These are phyloP conservation scores for Smutsia gigantea DNA, from an alignment of 2,797 vertebrate genomes.

Conservation along the genomic window DNA sequence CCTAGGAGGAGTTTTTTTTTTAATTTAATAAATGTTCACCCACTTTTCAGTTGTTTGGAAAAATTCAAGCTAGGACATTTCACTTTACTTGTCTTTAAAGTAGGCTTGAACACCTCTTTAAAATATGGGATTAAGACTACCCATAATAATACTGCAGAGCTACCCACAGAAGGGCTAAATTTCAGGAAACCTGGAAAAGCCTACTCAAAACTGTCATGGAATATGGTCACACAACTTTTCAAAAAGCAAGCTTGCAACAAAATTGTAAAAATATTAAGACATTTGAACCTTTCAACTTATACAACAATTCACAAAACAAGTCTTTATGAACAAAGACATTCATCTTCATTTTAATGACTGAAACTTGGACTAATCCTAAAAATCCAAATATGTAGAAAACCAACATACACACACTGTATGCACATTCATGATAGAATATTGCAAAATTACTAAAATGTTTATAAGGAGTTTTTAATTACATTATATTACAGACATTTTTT, in stretches of 20 bases:
- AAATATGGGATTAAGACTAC: not conserved
- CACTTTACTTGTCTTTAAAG: slow-evolving; percentile 1
- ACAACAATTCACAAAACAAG: not conserved
- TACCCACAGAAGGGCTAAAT: not conserved
- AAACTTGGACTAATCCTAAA: slow-evolving; percentile 13
- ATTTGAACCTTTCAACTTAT: not conserved
- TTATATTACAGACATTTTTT: not conserved
- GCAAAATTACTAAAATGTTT: not conserved
- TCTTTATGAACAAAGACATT: not conserved
- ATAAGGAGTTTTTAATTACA: not conserved
- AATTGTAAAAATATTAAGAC: not conserved
- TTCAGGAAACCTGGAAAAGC: not conserved
- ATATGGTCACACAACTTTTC: not conserved
- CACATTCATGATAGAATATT: not conserved
- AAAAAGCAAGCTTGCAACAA: not conserved
- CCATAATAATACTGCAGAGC: not conserved
- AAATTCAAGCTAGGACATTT: slow-evolving; percentile 8
- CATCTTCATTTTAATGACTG: not conserved
- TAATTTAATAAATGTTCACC: not conserved
- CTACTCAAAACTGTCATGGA: not conserved
- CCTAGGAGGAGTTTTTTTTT: not conserved
- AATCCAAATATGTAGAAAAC: slow-evolving; percentile 11
- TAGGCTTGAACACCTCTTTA: not conserved
- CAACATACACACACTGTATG: not conserved
- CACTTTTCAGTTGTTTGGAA: not conserved